Base-by-base conservation (phyloP, 2,888 invertebrate genomes). In the Acleris literana region DNA sequence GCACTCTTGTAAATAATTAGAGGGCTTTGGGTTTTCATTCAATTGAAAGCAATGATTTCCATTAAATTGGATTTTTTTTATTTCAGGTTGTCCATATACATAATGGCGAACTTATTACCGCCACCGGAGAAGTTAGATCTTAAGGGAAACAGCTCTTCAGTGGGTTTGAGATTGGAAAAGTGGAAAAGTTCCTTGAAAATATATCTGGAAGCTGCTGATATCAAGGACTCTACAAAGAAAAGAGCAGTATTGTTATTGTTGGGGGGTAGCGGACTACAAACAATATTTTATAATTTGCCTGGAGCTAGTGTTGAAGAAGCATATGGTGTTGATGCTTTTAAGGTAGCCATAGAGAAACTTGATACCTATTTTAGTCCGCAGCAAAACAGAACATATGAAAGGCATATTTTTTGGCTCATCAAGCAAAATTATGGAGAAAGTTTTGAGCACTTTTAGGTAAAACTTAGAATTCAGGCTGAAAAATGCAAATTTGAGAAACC, bases 121-220 rank as follows among this genome's bases (percentile, higher is more conserved):
- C 33, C 54, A 33, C 54, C 54, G 1, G 54, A 54, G 4, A 39
- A 54, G 13, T 44, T 56, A n/a, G 56, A 56, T 22, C n/a, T 56
- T 3, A 46, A 56, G 22, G 44, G 56, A 16, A 25, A 57, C 17
- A 46, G 25, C 5, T 44, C 56, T 7, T 46, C 56, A 3, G n/a
- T 46, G 6, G 56, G 44, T 0, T 16, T 46, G 1, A 44, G 46
- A 9, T 57, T 46, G 56, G 56, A 57, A n/a, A 56, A 44, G n/a
- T 56, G 56, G 56, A 56, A 56, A 16, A 22, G 56, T 16, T 44
- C 46, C n/a, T 17, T 57, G 6, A 9, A 46, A 44, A 57, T 56
- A 7, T 46, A 46, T 25, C 46, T 57, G 0, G 56, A 57, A n/a
- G 56, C 56, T n/a, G 13, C 56, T 17, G 25, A 7, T 25, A 57